Base-by-base conservation (phyloP, 1,140 invertebrate species). In the Lethocerus indicus region DNA sequence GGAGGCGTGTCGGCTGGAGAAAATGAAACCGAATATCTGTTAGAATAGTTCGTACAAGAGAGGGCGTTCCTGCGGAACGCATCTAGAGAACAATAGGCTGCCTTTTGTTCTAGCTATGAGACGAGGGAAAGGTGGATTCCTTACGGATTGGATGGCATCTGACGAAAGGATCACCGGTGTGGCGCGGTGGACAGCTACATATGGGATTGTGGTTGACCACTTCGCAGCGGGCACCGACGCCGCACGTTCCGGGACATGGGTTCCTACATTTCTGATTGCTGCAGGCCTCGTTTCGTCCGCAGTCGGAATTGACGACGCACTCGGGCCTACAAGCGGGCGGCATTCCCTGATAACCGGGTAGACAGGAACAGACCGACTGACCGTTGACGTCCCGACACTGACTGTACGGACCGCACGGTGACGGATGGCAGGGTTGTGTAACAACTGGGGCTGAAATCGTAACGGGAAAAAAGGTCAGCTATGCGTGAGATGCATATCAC, bases 241-340 rank as follows among this genome's bases (percentile, higher is more conserved):
- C 79, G 56, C 79, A 83, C 0, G 77, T 75, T 13, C 79, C 78
- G 40, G 67, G 70, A 60, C 81, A 83, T 47, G 80, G 79, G 64
- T 83, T 75, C 39, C 67, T 66, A 63, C 81, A 83, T 65, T 76
- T 78, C 59, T 79, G 71, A 54, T 73, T 74, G 29, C 78, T 73
- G 59, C 81, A 85, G 4, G 79, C 79, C 57, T 68, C 65, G 50
- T 71, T 72, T 51, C 72, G 72, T 24, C 72, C 61, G 63, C 81
- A 85, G 57, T 83, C 81, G 0, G 78, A 68, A 61, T 82, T 79
- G 16, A 81, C 72, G 3, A 71, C 69, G 65, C 81, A 85, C 62
- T 85, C 81, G 26, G 81, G 78, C 57, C 75, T 68, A 56, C 80
- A 83, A 57, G 76, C 78, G 24, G 79, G 80, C 51, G 81, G 78